Conservation (phyloP, 2,888 invertebrate species). For the Incurvaria masculella region DNA sequence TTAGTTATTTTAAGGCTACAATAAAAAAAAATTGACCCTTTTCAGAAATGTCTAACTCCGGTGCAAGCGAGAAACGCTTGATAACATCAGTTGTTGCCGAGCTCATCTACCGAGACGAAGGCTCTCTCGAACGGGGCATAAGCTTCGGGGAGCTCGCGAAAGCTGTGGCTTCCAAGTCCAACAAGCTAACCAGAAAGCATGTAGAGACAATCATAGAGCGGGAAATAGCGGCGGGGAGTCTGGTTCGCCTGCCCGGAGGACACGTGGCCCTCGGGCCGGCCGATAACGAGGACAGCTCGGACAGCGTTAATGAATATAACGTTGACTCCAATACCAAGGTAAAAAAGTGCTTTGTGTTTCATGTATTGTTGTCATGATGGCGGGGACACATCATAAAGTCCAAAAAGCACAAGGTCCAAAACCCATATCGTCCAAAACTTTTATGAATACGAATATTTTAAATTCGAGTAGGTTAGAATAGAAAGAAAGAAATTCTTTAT, state of each 20-base stretch:
- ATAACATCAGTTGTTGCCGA: slow-evolving; percentile 69
- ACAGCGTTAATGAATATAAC: slow-evolving; percentile 45
- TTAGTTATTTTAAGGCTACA: slow-evolving; percentile 10
- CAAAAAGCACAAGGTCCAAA: no score
- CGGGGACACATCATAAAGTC: no score
- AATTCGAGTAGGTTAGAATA: no score
- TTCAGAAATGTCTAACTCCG: slow-evolving; percentile 47
- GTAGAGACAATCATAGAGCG: slow-evolving; percentile 64
- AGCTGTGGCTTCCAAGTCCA: slow-evolving; percentile 63
- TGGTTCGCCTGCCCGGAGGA: slow-evolving; percentile 65
- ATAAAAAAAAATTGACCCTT: no score
- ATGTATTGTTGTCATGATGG: no score
- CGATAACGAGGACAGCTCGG: slow-evolving; percentile 55
- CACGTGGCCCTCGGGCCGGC: slow-evolving; percentile 66
- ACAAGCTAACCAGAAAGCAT: slow-evolving; percentile 60
- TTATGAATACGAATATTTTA: no score
- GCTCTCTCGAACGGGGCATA: slow-evolving; percentile 68
- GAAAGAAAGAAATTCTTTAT: no score
- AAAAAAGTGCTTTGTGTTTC: slow-evolving; percentile 1
- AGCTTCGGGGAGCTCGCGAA: slow-evolving; percentile 65
- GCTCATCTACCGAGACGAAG: slow-evolving; percentile 67
- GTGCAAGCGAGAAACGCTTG: slow-evolving; percentile 48
- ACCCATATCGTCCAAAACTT: no score
- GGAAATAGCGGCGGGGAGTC: slow-evolving; percentile 65
- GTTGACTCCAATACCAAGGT: slow-evolving; percentile 45